These are phyloP conservation scores for Xestia ashworthii DNA, from an alignment of 2,888 invertebrate genomes.

Conservation along the genomic window DNA sequence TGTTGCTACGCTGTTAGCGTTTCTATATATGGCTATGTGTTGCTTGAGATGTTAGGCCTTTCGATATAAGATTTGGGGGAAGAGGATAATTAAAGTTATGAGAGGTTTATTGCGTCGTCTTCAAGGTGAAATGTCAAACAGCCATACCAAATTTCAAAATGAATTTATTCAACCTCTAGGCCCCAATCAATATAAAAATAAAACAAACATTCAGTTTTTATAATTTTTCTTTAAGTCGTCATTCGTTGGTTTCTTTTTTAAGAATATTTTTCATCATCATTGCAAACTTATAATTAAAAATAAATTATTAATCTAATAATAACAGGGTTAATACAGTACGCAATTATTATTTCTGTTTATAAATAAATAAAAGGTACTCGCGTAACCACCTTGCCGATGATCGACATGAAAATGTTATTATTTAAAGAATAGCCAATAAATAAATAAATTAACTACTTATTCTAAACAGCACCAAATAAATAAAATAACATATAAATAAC, in stretches of 20 bases:
- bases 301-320: slow-evolving; percentile 54
- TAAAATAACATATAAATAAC: slow-evolving; percentile 70
- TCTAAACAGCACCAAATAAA: slow-evolving; percentile 82
- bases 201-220: slow-evolving; percentile 62
- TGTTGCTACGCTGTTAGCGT: slow-evolving; percentile 12
- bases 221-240: slow-evolving; percentile 63
- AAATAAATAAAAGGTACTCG: slow-evolving; percentile 87
- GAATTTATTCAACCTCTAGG: slow-evolving; percentile 65
- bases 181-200: slow-evolving; percentile 59
- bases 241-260: slow-evolving; percentile 55
- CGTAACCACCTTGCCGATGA: slow-evolving; percentile 85
- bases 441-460: slow-evolving; percentile 74
- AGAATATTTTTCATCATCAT: slow-evolving; percentile 70
- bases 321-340: slow-evolving; percentile 66
- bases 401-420: slow-evolving; percentile 72
- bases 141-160: slow-evolving; percentile 60
- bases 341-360: slow-evolving; percentile 69
- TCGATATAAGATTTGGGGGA: not conserved
- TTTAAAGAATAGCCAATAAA: slow-evolving; percentile 67
- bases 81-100: not conserved
- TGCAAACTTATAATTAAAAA: slow-evolving; percentile 55
- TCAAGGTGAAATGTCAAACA: slow-evolving; percentile 57
- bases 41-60: not conserved
- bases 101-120: not conserved
- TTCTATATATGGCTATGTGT: not conserved